Evolutionary conservation across 1,140 invertebrate genomes (phyloP).

Genomic region (Lithobius niger): DNA sequence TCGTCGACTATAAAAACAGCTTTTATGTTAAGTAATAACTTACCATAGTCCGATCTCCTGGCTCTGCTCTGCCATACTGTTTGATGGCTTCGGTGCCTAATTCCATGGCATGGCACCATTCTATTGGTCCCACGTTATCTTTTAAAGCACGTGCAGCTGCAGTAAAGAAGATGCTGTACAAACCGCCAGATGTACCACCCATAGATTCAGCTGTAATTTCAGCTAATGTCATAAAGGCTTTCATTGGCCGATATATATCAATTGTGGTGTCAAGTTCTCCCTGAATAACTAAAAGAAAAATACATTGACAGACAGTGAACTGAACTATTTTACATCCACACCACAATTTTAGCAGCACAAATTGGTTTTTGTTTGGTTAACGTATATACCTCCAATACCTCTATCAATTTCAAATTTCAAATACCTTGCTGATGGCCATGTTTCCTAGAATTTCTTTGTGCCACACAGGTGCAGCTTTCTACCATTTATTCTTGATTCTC

Average conservation of each 20-base stretch:
- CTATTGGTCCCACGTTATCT: conserved; percentile 15
- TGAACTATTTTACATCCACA: no score
- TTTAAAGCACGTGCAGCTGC: conserved; percentile 38
- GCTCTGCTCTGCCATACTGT: conserved; percentile 55
- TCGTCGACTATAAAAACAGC: no score
- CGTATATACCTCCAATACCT: no score
- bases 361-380: no score
- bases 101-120: conserved; percentile 39
- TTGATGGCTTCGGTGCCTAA: conserved; percentile 42
- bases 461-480: no score
- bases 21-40: no score
- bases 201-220: conserved; percentile 44
- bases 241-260: not conserved
- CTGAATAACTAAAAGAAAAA: conserved; percentile 3
- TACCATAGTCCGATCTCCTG: conserved; percentile 62
- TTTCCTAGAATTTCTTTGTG: no score
- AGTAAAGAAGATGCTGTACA: conserved; percentile 56
- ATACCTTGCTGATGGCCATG: no score
- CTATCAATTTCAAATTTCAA: no score
- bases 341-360: no score
- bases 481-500: no score
- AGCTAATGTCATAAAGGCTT: conserved; percentile 13
- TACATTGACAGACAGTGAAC: conserved; percentile 2
- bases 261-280: not conserved
- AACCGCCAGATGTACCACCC: conserved; percentile 55